Conservation (phyloP, 2,797 vertebrate genomes). For the Crypturellus tataupa region DNA sequence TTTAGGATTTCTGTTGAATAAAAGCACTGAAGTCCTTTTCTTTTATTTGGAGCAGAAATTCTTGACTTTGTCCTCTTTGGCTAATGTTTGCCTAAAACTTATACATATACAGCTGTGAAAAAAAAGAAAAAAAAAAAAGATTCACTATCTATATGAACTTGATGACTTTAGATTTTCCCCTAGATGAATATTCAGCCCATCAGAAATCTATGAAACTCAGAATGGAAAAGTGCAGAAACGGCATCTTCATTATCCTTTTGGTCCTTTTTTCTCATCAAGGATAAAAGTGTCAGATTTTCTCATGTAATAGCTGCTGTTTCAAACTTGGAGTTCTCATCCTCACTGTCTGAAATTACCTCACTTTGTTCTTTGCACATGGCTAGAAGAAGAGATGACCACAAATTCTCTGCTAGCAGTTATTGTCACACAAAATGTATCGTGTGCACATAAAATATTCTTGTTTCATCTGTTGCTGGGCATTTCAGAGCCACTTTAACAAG, state of each 20-base stretch:
- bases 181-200: conserved; percentile 29
- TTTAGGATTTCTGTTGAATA: background rate
- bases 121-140: background rate
- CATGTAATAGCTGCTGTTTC: background rate
- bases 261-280: background rate
- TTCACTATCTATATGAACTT: conserved; percentile 35
- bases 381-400: background rate
- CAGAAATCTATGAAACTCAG: conserved; percentile 37
- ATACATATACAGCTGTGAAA: background rate
- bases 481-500: background rate
- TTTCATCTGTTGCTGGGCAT: background rate
- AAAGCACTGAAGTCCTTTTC: background rate
- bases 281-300: background rate
- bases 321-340: background rate
- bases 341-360: background rate
- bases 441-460: background rate
- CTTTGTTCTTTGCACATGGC: background rate
- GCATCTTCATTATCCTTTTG: conserved; percentile 26
- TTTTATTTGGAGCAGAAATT: background rate
- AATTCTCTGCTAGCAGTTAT: background rate
- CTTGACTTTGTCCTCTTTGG: background rate
- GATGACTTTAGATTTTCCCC: conserved; percentile 8
- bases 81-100: conserved; percentile 5
- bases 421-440: background rate
- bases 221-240: conserved; percentile 24